These are phyloP conservation scores for Synanthedon tipuliformis DNA, from an alignment of 2,888 invertebrate species.

Conservation along the genomic window DNA sequence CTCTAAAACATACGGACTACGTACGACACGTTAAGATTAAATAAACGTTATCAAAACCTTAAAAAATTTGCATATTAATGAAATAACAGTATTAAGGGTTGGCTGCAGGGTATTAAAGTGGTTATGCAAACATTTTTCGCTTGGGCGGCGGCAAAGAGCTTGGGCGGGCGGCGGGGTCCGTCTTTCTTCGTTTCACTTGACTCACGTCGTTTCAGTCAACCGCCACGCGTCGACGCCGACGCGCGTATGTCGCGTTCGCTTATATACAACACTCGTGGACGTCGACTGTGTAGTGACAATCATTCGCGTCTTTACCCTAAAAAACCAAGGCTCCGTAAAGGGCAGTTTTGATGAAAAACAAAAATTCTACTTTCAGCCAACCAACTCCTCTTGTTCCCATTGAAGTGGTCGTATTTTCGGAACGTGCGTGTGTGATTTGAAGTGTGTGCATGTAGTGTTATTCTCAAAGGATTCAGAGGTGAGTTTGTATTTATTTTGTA, in stretches of 20 bases:
- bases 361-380: not conserved
- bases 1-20: too few species aligned
- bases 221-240: not conserved
- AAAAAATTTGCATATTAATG: conserved; percentile 27
- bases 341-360: not conserved
- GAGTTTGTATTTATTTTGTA: not conserved
- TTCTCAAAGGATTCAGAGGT: not conserved
- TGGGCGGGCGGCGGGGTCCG: not conserved
- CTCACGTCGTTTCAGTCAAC: not conserved
- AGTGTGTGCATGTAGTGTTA: not conserved
- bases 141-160: conserved; percentile 40
- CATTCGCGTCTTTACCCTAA: not conserved
- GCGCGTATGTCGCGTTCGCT: not conserved
- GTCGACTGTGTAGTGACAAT: not conserved
- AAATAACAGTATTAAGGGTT: conserved; percentile 30
- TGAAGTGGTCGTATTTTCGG: not conserved
- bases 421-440: not conserved
- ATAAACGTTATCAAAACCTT: conserved; percentile 6
- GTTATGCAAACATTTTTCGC: conserved; percentile 35
- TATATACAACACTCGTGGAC: not conserved
- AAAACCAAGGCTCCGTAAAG: not conserved
- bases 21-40: not conserved
- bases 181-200: not conserved
- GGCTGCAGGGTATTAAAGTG: conserved; percentile 14
- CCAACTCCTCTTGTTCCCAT: not conserved